Base-by-base conservation (phyloP, 2,797 vertebrate genomes). In the Rhodeus uyekii region DNA sequence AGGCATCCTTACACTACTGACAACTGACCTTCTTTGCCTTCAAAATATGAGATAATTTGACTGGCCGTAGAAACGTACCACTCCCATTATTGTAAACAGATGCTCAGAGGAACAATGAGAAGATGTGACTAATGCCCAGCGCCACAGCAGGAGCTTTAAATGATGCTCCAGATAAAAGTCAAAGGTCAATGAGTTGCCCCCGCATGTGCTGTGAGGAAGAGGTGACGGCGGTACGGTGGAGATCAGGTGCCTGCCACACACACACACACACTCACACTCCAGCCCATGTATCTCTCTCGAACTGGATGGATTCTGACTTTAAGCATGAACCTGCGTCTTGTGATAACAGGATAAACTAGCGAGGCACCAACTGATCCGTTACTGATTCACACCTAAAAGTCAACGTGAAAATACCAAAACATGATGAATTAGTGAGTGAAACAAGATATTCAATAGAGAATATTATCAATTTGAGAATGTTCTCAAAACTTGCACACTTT, bases 231-330 rank as follows among this genome's bases (percentile, higher is more conserved):
- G 8, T 55, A 18, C 16, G 4, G 72, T 39, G 72, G 34, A 50
- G 34, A 74, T 74, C 72, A 74, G 72, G 50, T 58, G 72, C 86
- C 71, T 73, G 73, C 50, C 46, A 77, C 42, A 44, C 73, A 74
- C 76, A 75, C 53, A 67, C 36, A 69, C 68, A 65, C 48, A 44
- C 73, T 71, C 75, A 75, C 53, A 67, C 34, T 39, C 65, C 82
- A 84, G 19, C 48, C 14, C 5, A 68, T 44, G 48, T 50, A 32
- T 50, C 32, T 48, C 68, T 71, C 16, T 18, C 29, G 9, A 32
- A 73, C 48, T 24, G 71, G 22, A 6, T 22, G 8, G 46, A 46
- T 46, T 71, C 8, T 32, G 42, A 73, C 44, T 73, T 34, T 3
- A 36, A 16, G 53, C 9, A 38, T 36, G 34, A n/a, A 24, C 46